Evolutionary conservation across 1,140 invertebrate species (phyloP).

Genomic region (Drosophila santomea): DNA sequence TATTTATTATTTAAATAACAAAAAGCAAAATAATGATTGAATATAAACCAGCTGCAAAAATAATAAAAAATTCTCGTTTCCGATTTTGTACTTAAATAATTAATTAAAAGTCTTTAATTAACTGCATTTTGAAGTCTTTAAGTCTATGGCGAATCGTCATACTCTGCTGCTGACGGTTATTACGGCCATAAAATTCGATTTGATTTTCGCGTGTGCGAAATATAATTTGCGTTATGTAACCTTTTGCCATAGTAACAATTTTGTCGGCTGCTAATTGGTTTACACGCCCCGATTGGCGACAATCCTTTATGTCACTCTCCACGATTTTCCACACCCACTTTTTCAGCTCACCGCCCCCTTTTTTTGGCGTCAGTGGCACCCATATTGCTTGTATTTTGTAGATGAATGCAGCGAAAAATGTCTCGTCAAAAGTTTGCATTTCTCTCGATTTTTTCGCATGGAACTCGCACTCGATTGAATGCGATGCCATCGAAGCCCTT

Average conservation of each 20-base stretch:
- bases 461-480: slow-evolving; percentile 43
- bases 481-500: slow-evolving; percentile 34
- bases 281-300: slow-evolving; percentile 29
- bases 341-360: background rate
- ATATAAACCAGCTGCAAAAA: background rate
- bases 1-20: background rate
- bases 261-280: slow-evolving; percentile 37
- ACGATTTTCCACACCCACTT: background rate
- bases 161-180: background rate
- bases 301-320: slow-evolving; percentile 28
- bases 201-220: slow-evolving; percentile 15
- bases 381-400: slow-evolving; percentile 18
- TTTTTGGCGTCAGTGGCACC: slow-evolving; percentile 5
- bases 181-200: background rate
- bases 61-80: background rate
- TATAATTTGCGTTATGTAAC: slow-evolving; percentile 29
- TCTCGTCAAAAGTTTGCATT: slow-evolving; percentile 52
- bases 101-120: background rate
- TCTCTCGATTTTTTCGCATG: slow-evolving; percentile 55
- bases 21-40: too few species aligned
- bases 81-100: too few species aligned
- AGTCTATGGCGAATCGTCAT: background rate
- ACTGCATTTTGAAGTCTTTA: background rate
- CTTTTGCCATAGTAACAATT: slow-evolving; percentile 42
- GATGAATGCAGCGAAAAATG: slow-evolving; percentile 57